These are phyloP conservation scores for Neosilurus hyrtlii DNA, from an alignment of 2,797 vertebrate genomes.

Conservation along the genomic window DNA sequence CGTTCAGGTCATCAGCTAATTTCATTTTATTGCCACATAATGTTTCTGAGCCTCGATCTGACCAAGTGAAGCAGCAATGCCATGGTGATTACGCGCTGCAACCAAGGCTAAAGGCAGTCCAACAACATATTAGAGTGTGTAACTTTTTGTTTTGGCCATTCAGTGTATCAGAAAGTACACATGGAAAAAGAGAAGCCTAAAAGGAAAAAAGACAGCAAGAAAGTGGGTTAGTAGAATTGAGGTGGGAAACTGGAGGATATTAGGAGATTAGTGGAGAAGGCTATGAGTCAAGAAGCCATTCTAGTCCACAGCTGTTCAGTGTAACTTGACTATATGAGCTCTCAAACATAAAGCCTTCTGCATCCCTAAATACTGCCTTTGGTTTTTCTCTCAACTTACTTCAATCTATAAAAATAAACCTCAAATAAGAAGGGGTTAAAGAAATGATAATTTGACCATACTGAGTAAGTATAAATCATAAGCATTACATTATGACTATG, in stretches of 20 bases:
- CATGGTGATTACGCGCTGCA: no score
- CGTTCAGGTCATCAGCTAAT: no score
- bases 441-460: conserved; percentile 23
- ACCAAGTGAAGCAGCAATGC: no score
- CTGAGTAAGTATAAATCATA: conserved; percentile 23
- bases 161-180: not conserved
- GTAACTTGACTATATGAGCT: conserved; percentile 25
- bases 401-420: conserved; percentile 25
- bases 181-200: not conserved
- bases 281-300: conserved; percentile 7
- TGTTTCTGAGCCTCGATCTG: no score
- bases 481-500: conserved; percentile 40
- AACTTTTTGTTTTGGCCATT: no score
- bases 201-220: not conserved
- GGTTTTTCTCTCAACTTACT: conserved; percentile 9
- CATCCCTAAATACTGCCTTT: conserved; percentile 19
- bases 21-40: no score
- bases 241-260: not conserved
- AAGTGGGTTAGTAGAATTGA: not conserved
- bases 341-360: conserved; percentile 18
- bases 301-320: conserved; percentile 26
- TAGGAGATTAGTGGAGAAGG: not conserved
- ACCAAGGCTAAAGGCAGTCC: no score
- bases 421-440: conserved; percentile 4
- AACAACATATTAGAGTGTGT: no score